Conservation (phyloP, 2,113 vertebrate genomes). For the Ancistrus triradiatus region DNA sequence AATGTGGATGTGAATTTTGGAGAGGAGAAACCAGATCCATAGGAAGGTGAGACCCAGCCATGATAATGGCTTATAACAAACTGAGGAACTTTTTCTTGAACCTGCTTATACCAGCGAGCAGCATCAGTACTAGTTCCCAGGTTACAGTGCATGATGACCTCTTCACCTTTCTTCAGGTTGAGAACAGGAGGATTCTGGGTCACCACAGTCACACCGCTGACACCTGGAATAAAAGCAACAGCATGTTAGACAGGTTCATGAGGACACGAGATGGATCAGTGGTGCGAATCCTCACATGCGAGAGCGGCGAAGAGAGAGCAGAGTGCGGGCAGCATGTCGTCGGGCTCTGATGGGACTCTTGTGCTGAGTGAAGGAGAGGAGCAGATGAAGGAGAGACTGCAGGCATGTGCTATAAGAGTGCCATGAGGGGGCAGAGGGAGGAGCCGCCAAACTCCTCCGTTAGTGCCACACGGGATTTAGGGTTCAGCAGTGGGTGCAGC, state of each 20-base stretch:
- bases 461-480: slow-evolving; percentile 3
- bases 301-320: slow-evolving; percentile 14
- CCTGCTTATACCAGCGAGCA: slow-evolving; percentile 32
- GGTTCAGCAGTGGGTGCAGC: no score
- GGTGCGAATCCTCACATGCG: slow-evolving; percentile 9
- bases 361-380: slow-evolving; percentile 16
- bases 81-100: slow-evolving; percentile 34
- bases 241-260: background rate
- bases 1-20: slow-evolving; percentile 49
- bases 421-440: slow-evolving; percentile 16
- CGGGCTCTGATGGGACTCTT: slow-evolving; percentile 1
- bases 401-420: slow-evolving; percentile 10
- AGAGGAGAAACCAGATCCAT: slow-evolving; percentile 30
- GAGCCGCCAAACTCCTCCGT: background rate
- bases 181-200: slow-evolving; percentile 26
- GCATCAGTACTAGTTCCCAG: slow-evolving; percentile 17
- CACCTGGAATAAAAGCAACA: no score
- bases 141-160: slow-evolving; percentile 28
- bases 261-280: slow-evolving; percentile 14
- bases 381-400: slow-evolving; percentile 15
- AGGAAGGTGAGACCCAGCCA: background rate
- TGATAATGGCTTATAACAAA: background rate
- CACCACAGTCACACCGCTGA: slow-evolving; percentile 33
- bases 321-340: slow-evolving; percentile 10
- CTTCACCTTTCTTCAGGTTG: slow-evolving; percentile 26